Base-by-base conservation (phyloP, 2,888 invertebrate genomes). In the Eupithecia exiguata region DNA sequence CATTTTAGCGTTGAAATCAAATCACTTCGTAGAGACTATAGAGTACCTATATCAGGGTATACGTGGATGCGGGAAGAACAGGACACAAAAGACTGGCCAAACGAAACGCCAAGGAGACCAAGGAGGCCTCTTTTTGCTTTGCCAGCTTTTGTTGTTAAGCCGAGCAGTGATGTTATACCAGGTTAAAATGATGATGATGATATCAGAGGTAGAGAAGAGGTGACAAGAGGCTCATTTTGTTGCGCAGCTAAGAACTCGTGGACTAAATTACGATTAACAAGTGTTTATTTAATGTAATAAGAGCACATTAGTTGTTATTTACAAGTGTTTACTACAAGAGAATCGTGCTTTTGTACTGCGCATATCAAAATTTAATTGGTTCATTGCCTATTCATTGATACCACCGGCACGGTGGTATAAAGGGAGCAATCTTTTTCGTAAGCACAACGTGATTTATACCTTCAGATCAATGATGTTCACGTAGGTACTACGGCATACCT, bases 211-310 rank as follows among this genome's bases (percentile, higher is more conserved):
- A 78, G 82, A 83, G 65, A 80, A 75, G 76, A 80, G 81, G 79
- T 88, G 87, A 87, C 78, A 79, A 77, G 68, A 14, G 35, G 61
- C 35, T 49, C 68, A 82, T 84, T 89, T 87, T 83, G 81, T 89
- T 89, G 84, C 91, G 89, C 87, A 88, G 88, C 79, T 72, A 71
- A 70, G 68, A 69, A 82, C 93, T 88, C 92, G 93, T 93, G 93
- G 91, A 88, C 83, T 92, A 83, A 78, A 89, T 92, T 87, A 91
- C 84, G 81, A 82, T 84, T 77, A 78, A 77, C 80, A 81, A 74
- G 74, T 81, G 77, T 83, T 82, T 82, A 78, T 79, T 80, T 81
- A 79, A 75, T 80, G 81, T 89, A 91, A 90, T 89, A 88, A 87
- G 86, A 87, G 81, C 86, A 88, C 83, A 79, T 83, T 80, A 82